These are phyloP conservation scores for Papilio polytes DNA, from an alignment of 1,140 invertebrate species.

Conservation along the genomic window DNA sequence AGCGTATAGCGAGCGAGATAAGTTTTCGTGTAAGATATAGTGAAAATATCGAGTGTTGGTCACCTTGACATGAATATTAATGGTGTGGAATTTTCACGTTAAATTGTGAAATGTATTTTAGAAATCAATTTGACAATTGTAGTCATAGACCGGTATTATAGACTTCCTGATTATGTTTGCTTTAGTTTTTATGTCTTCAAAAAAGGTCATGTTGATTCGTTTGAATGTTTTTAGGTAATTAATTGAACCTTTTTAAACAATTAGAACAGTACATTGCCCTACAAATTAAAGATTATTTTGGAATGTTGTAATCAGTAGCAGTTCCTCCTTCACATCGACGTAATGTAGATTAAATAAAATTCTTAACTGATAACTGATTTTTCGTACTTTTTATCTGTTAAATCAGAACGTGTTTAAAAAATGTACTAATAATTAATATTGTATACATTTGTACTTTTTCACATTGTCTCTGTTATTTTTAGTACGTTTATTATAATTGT, in stretches of 20 bases:
- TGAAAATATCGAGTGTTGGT: constrained; percentile 42
- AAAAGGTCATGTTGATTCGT: background rate
- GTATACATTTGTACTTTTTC: background rate
- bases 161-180: background rate
- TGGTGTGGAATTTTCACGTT: constrained; percentile 5
- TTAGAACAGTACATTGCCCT: background rate
- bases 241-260: background rate
- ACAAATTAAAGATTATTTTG: background rate
- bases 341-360: constrained; percentile 11
- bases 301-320: constrained; percentile 25
- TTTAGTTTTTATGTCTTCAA: background rate
- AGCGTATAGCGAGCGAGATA: constrained; percentile 53
- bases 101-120: background rate
- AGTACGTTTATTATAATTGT: too few relatives aligned
- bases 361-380: constrained; percentile 10
- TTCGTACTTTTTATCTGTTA: background rate
- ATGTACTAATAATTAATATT: background rate
- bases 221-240: background rate
- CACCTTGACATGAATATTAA: constrained; percentile 35
- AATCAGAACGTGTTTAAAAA: background rate
- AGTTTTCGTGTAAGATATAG: constrained; percentile 48
- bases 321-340: background rate
- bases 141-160: background rate
- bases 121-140: background rate
- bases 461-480: background rate